Percentiles rank a stretch among this genome's conserved stretches.
Evolutionary conservation across 2,888 invertebrate species (phyloP).

Genomic region (Notocelia uddmanniana): DNA sequence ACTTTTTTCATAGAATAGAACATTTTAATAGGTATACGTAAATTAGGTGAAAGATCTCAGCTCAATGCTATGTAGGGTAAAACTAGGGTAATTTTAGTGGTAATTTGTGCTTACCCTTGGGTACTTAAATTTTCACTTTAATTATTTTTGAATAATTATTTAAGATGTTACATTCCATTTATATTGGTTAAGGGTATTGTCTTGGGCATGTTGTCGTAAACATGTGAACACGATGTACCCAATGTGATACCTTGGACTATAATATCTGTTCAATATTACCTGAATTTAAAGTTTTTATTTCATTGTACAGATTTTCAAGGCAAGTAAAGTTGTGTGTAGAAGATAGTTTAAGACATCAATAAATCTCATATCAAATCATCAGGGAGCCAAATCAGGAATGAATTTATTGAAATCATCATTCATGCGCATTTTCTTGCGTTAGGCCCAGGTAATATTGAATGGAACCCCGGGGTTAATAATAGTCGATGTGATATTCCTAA

Average conservation of each 20-base stretch:
- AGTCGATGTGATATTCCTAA: slow-evolving; percentile 82
- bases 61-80: slow-evolving; percentile 83
- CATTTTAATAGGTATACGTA: slow-evolving; percentile 60
- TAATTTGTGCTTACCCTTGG: slow-evolving; percentile 79
- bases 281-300: not conserved
- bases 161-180: slow-evolving; percentile 69
- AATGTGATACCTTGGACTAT: not conserved
- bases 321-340: not conserved
- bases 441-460: slow-evolving; percentile 12
- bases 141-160: slow-evolving; percentile 34
- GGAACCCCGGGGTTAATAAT: slow-evolving; percentile 68
- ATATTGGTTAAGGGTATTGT: slow-evolving; percentile 24
- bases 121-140: slow-evolving; percentile 50
- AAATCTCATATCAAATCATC: not conserved
- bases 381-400: not conserved
- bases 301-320: no score
- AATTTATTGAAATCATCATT: not conserved
- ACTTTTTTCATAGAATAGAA: slow-evolving; percentile 13
- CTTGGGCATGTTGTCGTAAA: not conserved
- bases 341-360: not conserved
- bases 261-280: slow-evolving; percentile 4
- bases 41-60: slow-evolving; percentile 83
- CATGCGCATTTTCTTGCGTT: not conserved
- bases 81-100: slow-evolving; percentile 72
- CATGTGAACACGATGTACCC: not conserved